Conservation (phyloP, 2,797 vertebrate genomes). For the Xerus rutilus region DNA sequence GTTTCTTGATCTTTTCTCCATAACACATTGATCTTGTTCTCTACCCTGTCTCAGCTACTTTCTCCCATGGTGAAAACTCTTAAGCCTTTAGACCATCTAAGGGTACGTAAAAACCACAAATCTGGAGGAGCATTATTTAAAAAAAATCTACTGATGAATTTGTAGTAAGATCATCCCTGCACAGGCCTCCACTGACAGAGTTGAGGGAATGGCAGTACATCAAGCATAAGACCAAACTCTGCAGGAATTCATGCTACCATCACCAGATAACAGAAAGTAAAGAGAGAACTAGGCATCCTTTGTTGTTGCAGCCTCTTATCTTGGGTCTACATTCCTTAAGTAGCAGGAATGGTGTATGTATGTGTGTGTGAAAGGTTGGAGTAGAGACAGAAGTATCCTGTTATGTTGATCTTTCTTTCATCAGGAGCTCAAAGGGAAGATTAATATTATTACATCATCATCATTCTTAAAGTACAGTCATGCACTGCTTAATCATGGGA, state of each 20-base stretch:
- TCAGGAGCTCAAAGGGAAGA: constrained; percentile 6
- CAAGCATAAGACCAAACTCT: not conserved
- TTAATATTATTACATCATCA: not conserved
- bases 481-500: not conserved
- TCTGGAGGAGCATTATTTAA: constrained; percentile 1
- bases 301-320: not conserved
- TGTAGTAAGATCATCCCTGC: not conserved
- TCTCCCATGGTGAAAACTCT: not conserved
- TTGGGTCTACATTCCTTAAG: not conserved
- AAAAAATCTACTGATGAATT: constrained; percentile 27
- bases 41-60: not conserved
- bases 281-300: not conserved
- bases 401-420: not conserved
- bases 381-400: not conserved
- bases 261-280: not conserved
- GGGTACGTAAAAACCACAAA: constrained; percentile 12
- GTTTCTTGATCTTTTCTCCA: constrained; percentile 33
- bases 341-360: not conserved
- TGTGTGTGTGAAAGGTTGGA: not conserved
- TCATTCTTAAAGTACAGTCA: not conserved
- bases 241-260: not conserved
- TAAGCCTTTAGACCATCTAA: constrained; percentile 28
- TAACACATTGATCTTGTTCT: constrained; percentile 12
- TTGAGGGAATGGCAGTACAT: not conserved
- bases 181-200: not conserved